These are phyloP conservation scores for Bombus ignitus DNA, from an alignment of 1,140 invertebrate species.

Conservation along the genomic window DNA sequence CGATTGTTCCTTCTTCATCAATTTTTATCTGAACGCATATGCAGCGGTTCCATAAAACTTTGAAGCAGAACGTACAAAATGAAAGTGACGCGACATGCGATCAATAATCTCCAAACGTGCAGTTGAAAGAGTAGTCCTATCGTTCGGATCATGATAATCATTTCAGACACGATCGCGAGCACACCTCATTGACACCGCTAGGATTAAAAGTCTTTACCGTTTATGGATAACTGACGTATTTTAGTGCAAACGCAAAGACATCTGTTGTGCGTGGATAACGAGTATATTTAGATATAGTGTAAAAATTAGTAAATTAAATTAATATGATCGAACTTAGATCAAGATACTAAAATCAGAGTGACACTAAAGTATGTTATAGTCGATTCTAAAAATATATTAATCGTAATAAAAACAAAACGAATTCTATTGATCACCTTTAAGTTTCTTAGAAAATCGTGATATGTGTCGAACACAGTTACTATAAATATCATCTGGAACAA, in stretches of 20 bases:
- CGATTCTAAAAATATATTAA: not conserved
- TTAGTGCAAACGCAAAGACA: not conserved
- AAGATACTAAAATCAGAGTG: not conserved
- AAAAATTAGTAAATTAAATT: not conserved
- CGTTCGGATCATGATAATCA: conserved; percentile 16
- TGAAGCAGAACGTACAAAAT: not conserved
- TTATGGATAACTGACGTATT: not conserved
- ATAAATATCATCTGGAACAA: not conserved
- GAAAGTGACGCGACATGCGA: conserved; percentile 20
- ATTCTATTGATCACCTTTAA: not conserved
- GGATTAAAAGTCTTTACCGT: not conserved
- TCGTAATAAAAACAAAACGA: not conserved
- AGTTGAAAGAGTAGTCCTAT: not conserved
- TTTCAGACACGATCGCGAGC: not conserved
- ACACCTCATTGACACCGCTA: not conserved
- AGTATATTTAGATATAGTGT: not conserved
- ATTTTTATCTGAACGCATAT: not conserved
- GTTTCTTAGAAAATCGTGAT: not conserved
- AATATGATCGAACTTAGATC: not conserved
- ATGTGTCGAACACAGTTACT: too few species aligned
- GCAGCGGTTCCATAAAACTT: not conserved
- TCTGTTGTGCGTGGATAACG: not conserved
- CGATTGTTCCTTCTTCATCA: too few species aligned
- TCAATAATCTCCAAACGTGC: conserved; percentile 17
- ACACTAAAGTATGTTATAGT: not conserved